phyloP scores from a whole-genome alignment of 2,888 invertebrate species.

The Eupithecia subfuscata region DNA sequence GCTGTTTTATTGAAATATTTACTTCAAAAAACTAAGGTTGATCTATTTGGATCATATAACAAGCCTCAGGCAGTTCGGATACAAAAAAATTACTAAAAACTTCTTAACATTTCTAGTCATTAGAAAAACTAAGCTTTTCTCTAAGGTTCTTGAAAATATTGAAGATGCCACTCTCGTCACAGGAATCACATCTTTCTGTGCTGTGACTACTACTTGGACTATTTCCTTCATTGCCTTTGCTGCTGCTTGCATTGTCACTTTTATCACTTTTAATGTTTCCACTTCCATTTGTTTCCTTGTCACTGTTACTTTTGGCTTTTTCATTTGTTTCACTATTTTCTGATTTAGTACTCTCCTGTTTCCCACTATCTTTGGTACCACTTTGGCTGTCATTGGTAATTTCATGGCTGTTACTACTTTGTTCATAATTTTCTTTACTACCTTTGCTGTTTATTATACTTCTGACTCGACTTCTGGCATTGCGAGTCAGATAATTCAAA shows the following conservation, averaged over 20 bases:
- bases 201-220: constrained; percentile 34
- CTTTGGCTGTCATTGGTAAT: constrained; percentile 7
- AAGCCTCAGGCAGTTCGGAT: background rate
- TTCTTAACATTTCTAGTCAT: background rate
- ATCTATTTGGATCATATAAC: too few species aligned
- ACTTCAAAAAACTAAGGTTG: background rate
- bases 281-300: constrained; percentile 4
- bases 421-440: background rate
- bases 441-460: constrained; percentile 3
- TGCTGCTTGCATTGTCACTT: constrained; percentile 27
- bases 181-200: constrained; percentile 59
- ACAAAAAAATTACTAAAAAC: background rate
- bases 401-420: background rate
- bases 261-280: constrained; percentile 28
- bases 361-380: constrained; percentile 14
- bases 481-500: background rate
- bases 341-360: constrained; percentile 6
- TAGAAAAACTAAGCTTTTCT: constrained; percentile 66
- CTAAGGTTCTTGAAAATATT: constrained; percentile 64
- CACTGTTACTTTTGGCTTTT: background rate
- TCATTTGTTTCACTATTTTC: background rate
- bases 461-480: background rate
- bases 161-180: constrained; percentile 71
- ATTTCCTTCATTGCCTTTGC: constrained; percentile 36
- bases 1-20: background rate